phyloP scores from a whole-genome alignment of 2,888 invertebrate genomes.

The Pachliopta kotzebuea region DNA sequence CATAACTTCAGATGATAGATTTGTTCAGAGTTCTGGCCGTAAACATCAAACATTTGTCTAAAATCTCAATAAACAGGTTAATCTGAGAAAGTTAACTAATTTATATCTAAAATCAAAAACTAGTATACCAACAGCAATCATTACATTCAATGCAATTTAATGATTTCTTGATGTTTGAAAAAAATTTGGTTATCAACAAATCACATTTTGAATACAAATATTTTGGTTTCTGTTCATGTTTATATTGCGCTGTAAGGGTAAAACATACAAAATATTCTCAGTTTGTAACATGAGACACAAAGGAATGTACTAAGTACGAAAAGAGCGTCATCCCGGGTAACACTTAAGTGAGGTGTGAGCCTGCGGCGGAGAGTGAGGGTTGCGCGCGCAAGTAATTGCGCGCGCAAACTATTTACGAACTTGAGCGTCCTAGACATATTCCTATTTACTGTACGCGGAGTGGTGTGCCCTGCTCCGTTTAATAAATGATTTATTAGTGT shows the following conservation, averaged over 20 bases:
- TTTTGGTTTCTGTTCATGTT: not conserved
- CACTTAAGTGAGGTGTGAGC: conserved; percentile 8
- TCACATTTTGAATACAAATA: no score
- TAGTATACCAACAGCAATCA: no score
- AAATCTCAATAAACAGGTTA: not conserved
- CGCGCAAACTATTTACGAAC: conserved; percentile 6
- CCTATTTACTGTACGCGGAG: not conserved
- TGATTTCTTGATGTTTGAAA: no score
- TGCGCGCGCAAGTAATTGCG: conserved; percentile 1
- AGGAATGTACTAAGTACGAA: not conserved
- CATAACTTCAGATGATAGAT: not conserved
- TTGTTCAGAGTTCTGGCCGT: not conserved
- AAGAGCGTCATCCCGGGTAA: conserved; percentile 2
- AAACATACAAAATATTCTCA: not conserved
- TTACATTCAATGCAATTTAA: not conserved
- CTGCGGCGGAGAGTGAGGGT: not conserved
- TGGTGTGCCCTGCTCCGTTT: not conserved
- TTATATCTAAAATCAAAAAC: no score
- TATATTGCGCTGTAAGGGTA: not conserved
- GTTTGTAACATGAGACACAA: not conserved
- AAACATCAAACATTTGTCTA: not conserved
- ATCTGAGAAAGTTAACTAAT: not conserved
- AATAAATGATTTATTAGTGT: not conserved
- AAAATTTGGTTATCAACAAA: no score
- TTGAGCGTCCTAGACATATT: conserved; percentile 1